These are phyloP conservation scores for Listrodromus nycthemerus DNA, from an alignment of 2,888 invertebrate species.

Conservation along the genomic window DNA sequence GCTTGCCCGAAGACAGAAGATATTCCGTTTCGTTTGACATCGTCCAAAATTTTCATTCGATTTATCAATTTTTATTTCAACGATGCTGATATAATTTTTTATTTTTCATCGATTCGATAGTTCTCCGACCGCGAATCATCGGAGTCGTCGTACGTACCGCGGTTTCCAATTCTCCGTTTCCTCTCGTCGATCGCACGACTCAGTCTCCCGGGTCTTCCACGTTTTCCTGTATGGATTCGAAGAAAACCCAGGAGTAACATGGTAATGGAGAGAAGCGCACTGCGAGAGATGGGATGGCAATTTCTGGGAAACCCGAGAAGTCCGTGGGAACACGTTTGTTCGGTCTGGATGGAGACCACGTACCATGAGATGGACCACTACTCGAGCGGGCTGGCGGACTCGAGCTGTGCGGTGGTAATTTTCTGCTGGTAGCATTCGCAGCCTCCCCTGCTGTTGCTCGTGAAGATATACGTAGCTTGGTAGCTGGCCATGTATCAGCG, in stretches of 20 bases:
- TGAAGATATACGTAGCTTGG: constrained; percentile 31
- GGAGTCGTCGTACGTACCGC: not conserved
- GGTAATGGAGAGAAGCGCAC: not conserved
- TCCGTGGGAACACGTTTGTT: constrained; percentile 48
- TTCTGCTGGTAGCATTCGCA: constrained; percentile 56
- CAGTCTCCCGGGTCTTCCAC: not conserved
- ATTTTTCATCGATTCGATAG: not conserved
- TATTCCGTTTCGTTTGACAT: too few relatives aligned
- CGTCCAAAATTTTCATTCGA: too few relatives aligned
- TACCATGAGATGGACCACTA: constrained; percentile 36
- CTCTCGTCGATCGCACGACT: not conserved
- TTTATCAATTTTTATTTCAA: too few relatives aligned
- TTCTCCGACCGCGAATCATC: not conserved
- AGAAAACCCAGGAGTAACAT: not conserved
- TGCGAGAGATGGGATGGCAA: constrained; percentile 8
- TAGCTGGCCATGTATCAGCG: constrained; percentile 16
- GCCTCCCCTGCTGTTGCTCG: constrained; percentile 10
- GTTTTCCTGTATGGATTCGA: not conserved
- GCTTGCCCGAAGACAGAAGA: too few relatives aligned
- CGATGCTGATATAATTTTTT: too few relatives aligned
- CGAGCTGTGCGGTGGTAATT: constrained; percentile 60
- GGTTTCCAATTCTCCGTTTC: not conserved
- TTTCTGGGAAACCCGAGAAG: constrained; percentile 38
- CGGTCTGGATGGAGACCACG: constrained; percentile 43
- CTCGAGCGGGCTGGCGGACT: constrained; percentile 39